These are phyloP conservation scores for Microcaecilia unicolor DNA, from an alignment of 2,797 vertebrate genomes.

Conservation along the genomic window DNA sequence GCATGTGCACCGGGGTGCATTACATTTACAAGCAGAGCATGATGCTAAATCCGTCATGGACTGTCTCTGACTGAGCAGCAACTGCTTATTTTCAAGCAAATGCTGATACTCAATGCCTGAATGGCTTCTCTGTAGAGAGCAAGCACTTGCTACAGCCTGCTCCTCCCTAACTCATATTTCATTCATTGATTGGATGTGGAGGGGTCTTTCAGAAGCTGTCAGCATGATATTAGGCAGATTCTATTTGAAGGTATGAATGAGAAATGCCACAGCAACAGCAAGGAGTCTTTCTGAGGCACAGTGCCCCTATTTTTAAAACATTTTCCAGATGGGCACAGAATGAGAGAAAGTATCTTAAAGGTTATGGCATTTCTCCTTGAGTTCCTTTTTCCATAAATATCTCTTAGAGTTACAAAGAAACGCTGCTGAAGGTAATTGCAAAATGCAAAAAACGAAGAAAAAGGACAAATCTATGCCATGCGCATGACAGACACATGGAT, in stretches of 20 bases:
- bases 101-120: constrained; percentile 49
- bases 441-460: too few relatives aligned
- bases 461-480: too few relatives aligned
- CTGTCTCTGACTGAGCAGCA: constrained; percentile 35
- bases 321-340: too few relatives aligned
- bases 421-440: too few relatives aligned
- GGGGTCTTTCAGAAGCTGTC: constrained; percentile 7
- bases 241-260: constrained; percentile 15
- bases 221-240: constrained; percentile 20
- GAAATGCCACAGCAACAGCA: constrained; percentile 30
- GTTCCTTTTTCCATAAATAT: too few relatives aligned
- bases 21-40: constrained; percentile 26
- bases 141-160: constrained; percentile 26
- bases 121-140: constrained; percentile 36
- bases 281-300: not conserved
- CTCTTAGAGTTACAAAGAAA: too few relatives aligned
- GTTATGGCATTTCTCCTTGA: too few relatives aligned
- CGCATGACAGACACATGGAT: too few relatives aligned
- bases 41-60: constrained; percentile 50
- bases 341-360: too few relatives aligned
- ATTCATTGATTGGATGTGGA: constrained; percentile 18
- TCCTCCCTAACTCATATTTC: constrained; percentile 45
- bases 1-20: constrained; percentile 18
- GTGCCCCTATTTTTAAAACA: too few relatives aligned
- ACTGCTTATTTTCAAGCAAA: constrained; percentile 40